Percentiles rank a stretch among this genome's conserved stretches.
Evolutionary conservation across 2,888 invertebrate genomes (phyloP).

Genomic region (Meiosimyza platycephala): DNA sequence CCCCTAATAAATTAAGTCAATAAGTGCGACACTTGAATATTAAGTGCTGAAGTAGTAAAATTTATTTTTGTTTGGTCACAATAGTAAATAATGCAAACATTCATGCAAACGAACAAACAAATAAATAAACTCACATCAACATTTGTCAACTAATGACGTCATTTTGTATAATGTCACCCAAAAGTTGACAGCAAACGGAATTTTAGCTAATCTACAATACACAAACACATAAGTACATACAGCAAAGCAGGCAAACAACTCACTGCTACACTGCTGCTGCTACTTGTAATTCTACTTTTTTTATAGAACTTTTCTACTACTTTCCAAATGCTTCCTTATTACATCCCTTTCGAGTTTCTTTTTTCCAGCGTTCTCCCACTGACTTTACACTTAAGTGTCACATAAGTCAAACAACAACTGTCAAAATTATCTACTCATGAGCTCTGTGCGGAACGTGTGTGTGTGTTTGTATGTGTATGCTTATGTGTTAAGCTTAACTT

Average conservation of each 20-base stretch:
- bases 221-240: neutral
- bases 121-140: neutral
- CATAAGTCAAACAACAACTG: constrained; percentile 14
- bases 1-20: too few relatives aligned
- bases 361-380: too few relatives aligned
- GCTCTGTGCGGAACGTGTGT: neutral
- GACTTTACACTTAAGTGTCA: neutral
- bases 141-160: constrained; percentile 19
- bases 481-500: constrained; percentile 15
- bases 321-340: neutral
- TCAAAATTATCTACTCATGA: constrained; percentile 17
- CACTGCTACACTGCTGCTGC: too few relatives aligned
- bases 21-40: too few relatives aligned
- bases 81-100: too few relatives aligned
- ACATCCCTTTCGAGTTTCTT: neutral
- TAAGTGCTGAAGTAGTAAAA: too few relatives aligned
- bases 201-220: constrained; percentile 1
- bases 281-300: neutral
- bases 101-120: constrained; percentile 5
- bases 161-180: neutral
- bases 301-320: neutral
- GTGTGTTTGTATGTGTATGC: neutral
- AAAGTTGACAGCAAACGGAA: constrained; percentile 19
- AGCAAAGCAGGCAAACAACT: neutral
- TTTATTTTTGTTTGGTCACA: too few relatives aligned